Evolutionary conservation across 2,888 invertebrate genomes (phyloP).

Genomic region (Netelia virgata): DNA sequence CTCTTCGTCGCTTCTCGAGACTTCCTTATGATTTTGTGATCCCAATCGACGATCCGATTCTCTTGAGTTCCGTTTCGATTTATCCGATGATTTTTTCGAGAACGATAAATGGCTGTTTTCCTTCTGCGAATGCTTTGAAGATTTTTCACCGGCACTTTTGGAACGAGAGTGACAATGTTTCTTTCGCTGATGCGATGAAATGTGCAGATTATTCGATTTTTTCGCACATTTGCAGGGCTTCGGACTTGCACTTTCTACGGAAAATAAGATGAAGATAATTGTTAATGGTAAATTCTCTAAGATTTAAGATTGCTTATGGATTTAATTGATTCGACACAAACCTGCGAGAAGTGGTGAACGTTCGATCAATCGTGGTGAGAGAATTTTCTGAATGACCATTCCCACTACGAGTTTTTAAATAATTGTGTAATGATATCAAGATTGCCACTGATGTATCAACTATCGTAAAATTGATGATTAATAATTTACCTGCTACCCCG

Average conservation of each 20-base stretch:
- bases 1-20: neutral
- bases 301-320: neutral
- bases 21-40: neutral
- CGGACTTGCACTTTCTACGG: slow-evolving; percentile 4
- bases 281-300: neutral
- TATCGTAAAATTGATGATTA: neutral
- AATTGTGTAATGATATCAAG: neutral
- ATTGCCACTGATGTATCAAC: neutral
- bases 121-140: neutral
- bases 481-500: slow-evolving; percentile 63
- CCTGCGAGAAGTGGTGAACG: slow-evolving; percentile 11
- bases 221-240: slow-evolving; percentile 2
- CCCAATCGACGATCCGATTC: slow-evolving; percentile 14
- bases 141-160: slow-evolving; percentile 20
- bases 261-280: neutral
- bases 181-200: slow-evolving; percentile 1
- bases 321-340: neutral
- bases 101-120: neutral
- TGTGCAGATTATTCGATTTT: slow-evolving; percentile 14
- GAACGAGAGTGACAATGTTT: slow-evolving; percentile 24
- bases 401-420: slow-evolving; percentile 49
- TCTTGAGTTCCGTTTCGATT: slow-evolving; percentile 3
- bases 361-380: slow-evolving; percentile 51
- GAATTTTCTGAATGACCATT: slow-evolving; percentile 53
- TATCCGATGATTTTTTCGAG: neutral